phyloP scores from a whole-genome alignment of 1,140 invertebrate genomes.

The Samia ricini region DNA sequence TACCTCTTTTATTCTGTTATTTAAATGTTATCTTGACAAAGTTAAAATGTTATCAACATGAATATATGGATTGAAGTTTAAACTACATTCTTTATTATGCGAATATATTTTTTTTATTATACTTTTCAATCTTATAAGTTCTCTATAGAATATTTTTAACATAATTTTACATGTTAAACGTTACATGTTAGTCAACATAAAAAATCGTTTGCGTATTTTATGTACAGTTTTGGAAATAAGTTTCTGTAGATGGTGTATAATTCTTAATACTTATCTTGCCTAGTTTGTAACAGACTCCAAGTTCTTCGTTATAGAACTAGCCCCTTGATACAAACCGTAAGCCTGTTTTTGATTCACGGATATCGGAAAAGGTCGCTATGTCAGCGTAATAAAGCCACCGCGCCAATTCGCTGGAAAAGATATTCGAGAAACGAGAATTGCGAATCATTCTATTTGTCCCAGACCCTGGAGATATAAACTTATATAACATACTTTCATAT shows the following conservation, averaged over 20 bases:
- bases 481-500: neutral
- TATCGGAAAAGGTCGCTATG: neutral
- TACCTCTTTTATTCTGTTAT: neutral
- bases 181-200: no score
- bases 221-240: no score
- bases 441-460: neutral
- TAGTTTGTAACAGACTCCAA: neutral
- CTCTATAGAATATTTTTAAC: no score
- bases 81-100: no score
- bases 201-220: no score
- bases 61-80: no score
- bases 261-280: no score
- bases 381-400: neutral
- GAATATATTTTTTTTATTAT: no score
- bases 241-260: no score
- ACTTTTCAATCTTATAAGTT: no score
- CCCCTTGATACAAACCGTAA: neutral
- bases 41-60: neutral
- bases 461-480: neutral
- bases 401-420: neutral
- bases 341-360: neutral
- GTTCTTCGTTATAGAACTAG: neutral
- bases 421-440: neutral
- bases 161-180: no score
- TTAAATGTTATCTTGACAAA: neutral